A percentile compares a stretch with the other conserved stretches of the same genome.
Evolutionary conservation across 2,113 vertebrate genomes (phyloP).

Genomic region (Sminthopsis crassicaudata): DNA sequence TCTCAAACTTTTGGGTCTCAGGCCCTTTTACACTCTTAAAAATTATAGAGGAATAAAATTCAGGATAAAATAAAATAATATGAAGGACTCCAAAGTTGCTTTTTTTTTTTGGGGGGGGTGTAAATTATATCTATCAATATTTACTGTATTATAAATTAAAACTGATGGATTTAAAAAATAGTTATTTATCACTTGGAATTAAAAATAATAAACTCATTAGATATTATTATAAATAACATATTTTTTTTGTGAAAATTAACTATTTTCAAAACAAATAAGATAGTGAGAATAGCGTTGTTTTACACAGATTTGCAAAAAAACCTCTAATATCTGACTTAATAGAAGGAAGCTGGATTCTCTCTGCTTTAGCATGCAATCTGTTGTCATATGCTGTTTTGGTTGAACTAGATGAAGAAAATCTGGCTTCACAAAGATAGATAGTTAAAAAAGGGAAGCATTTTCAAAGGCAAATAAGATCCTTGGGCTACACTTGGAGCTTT

Average conservation of each 20-base stretch:
- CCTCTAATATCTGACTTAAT: not conserved
- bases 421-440: not conserved
- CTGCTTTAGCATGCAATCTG: not conserved
- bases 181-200: not conserved
- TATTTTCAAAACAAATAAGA: not conserved
- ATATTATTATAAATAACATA: not conserved
- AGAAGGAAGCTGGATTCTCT: not conserved
- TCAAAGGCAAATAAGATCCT: not conserved
- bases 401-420: not conserved
- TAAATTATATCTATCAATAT: not conserved
- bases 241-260: not conserved
- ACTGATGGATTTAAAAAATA: not conserved
- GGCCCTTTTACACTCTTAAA: not conserved
- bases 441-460: not conserved
- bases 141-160: not conserved
- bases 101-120: not conserved
- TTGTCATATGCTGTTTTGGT: not conserved
- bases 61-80: not conserved
- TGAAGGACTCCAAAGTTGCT: not conserved
- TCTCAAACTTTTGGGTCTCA: not conserved
- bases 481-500: not conserved
- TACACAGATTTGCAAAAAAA: not conserved
- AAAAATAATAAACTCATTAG: not conserved
- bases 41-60: not conserved
- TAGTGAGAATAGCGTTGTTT: not conserved